Conservation (phyloP, 2,113 vertebrate species). For the Trichomycterus rosablanca region DNA sequence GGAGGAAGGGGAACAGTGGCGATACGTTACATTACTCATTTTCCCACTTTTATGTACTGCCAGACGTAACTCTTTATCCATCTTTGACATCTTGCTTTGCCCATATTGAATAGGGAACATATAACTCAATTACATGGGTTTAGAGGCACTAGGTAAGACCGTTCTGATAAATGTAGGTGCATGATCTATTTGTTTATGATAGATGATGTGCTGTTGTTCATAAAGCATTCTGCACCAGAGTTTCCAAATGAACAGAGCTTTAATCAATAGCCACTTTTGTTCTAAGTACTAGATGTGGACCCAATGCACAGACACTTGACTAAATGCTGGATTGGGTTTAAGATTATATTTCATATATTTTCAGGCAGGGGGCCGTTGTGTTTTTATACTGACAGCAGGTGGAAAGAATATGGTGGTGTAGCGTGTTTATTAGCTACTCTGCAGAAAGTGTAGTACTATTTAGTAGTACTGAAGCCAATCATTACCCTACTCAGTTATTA, state of each 20-base stretch:
- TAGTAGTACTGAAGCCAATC: no score
- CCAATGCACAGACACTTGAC: no score
- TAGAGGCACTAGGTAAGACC: slow-evolving; percentile 14
- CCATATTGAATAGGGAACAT: slow-evolving; percentile 24
- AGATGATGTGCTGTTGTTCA: slow-evolving; percentile 35
- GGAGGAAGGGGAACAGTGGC: slow-evolving; percentile 41
- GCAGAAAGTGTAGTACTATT: no score
- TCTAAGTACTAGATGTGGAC: no score
- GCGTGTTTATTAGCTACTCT: no score
- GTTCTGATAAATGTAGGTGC: slow-evolving; percentile 23
- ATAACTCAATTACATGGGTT: slow-evolving; percentile 35
- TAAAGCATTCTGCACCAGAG: slow-evolving; percentile 19
- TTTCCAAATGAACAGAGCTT: slow-evolving; percentile 25
- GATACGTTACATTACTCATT: slow-evolving; percentile 52
- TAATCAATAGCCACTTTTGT: no score
- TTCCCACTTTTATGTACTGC: not conserved
- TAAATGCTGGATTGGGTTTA: no score
- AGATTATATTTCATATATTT: no score
- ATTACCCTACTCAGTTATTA: no score
- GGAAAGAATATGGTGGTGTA: no score
- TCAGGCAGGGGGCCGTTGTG: no score
- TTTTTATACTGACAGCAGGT: no score
- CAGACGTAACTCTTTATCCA: slow-evolving; percentile 8
- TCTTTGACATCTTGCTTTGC: slow-evolving; percentile 24
- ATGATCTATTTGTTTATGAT: not conserved